Conservation (phyloP, 2,888 invertebrate genomes). For the Rhagium mordax region DNA sequence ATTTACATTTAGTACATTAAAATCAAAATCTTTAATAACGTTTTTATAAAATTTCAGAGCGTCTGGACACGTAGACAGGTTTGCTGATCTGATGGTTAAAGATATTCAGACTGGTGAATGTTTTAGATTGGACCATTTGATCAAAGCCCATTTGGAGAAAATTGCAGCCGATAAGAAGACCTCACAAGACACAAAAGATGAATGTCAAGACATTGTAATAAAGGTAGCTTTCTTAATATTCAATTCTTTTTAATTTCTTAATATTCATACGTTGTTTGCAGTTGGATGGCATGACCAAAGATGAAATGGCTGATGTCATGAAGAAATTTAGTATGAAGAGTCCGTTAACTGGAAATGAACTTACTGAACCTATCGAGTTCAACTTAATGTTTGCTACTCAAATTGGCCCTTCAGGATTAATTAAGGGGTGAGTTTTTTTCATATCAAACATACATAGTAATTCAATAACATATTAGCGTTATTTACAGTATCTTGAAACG, state of each 20-base stretch:
- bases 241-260: not conserved
- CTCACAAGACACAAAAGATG: slow-evolving; percentile 78
- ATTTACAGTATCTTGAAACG: too few species aligned
- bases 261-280: slow-evolving; percentile 55
- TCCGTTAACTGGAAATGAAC: slow-evolving; percentile 94
- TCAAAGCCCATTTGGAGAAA: slow-evolving; percentile 95
- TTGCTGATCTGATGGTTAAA: slow-evolving; percentile 99
- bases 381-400: slow-evolving; percentile 99
- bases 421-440: slow-evolving; percentile 80
- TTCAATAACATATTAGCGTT: too few species aligned
- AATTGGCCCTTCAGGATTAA: slow-evolving; percentile 96
- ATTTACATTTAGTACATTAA: slow-evolving; percentile 36
- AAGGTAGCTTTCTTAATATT: slow-evolving; percentile 68
- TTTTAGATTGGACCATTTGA: slow-evolving; percentile 97
- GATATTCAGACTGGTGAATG: slow-evolving; percentile 97
- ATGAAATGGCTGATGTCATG: slow-evolving; percentile 91
- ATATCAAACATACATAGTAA: too few species aligned
- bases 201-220: slow-evolving; percentile 85
- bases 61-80: slow-evolving; percentile 98
- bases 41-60: slow-evolving; percentile 83
- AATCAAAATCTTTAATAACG: too few species aligned
- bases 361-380: slow-evolving; percentile 97
- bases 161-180: slow-evolving; percentile 88
- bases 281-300: slow-evolving; percentile 93
- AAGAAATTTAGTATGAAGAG: slow-evolving; percentile 93